These are phyloP conservation scores for Formicarius rufipectus DNA, from an alignment of 2,113 vertebrate genomes.

Conservation along the genomic window DNA sequence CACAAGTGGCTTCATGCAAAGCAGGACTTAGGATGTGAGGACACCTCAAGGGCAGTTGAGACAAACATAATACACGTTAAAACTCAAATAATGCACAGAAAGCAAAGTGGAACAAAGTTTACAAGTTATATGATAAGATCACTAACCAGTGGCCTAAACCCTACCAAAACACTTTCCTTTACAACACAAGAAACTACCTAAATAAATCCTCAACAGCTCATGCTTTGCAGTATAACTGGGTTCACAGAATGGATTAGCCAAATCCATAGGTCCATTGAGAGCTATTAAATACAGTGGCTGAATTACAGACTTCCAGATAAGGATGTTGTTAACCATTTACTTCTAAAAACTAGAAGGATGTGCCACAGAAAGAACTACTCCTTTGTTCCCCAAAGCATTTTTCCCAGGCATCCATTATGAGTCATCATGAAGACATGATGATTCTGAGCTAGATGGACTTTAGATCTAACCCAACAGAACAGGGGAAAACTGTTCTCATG, in stretches of 20 bases:
- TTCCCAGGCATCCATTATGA: background rate
- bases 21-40: background rate
- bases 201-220: background rate
- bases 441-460: background rate
- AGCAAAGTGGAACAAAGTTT: background rate
- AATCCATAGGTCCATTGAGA: background rate
- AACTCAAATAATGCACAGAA: background rate
- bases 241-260: background rate
- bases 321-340: background rate
- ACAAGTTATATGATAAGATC: background rate
- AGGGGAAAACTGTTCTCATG: background rate
- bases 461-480: background rate
- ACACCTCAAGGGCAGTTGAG: background rate
- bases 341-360: background rate
- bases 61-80: background rate
- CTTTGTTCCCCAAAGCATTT: background rate
- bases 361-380: background rate
- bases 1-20: background rate
- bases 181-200: background rate
- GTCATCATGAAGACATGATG: accelerated
- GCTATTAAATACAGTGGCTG: background rate
- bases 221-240: background rate
- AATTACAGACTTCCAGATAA: background rate
- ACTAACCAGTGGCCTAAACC: background rate
- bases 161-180: background rate